Evolutionary conservation across 2,113 vertebrate species (phyloP).

Genomic region (Paratilapia polleni): DNA sequence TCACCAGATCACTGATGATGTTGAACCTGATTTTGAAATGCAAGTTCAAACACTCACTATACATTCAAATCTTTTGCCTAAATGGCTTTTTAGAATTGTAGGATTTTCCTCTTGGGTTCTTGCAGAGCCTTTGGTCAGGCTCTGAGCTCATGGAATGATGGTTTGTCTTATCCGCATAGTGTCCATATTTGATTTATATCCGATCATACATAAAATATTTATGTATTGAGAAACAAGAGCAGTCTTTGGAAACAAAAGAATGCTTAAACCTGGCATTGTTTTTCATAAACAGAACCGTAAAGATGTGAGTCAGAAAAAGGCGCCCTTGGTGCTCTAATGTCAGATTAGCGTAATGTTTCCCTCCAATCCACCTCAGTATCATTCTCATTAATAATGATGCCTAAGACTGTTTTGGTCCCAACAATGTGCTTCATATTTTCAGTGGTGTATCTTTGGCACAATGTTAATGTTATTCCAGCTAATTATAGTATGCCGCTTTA

Average conservation of each 20-base stretch:
- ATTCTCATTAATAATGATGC: conserved; percentile 3
- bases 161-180: conserved; percentile 3
- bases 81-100: background rate
- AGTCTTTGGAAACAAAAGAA: background rate
- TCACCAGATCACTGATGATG: background rate
- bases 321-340: background rate
- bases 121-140: conserved; percentile 27
- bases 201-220: background rate
- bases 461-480: background rate
- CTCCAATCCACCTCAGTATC: background rate
- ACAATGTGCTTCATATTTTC: background rate
- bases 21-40: background rate
- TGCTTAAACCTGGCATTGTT: background rate
- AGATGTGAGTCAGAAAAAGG: background rate
- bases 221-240: background rate
- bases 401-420: background rate
- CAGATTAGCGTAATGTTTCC: background rate
- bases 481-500: background rate
- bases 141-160: background rate
- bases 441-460: background rate
- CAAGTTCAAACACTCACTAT: background rate
- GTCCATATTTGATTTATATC: conserved; percentile 31
- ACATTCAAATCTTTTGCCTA: background rate
- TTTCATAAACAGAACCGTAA: background rate
- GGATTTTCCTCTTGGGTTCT: conserved; percentile 43